Evolutionary conservation across 2,888 invertebrate species (phyloP).

Genomic region (Cantharis rufa): DNA sequence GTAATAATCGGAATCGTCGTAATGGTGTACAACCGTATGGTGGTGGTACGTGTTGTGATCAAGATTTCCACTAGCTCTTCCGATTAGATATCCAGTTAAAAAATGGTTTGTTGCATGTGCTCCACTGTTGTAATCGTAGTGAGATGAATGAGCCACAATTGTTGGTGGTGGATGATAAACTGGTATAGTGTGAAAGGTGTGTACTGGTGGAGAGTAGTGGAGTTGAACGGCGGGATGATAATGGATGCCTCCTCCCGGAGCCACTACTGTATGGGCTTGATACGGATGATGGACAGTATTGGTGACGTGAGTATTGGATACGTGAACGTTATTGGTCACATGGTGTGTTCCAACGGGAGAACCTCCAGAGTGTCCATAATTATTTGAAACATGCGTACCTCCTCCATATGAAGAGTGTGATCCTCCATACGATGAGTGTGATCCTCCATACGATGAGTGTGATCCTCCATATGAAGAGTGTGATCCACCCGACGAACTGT

Average conservation of each 20-base stretch:
- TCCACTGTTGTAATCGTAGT: constrained; percentile 3
- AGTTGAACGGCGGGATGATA: constrained; percentile 15
- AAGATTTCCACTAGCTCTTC: constrained; percentile 2
- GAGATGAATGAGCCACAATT: constrained; percentile 2
- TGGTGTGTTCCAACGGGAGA: neutral
- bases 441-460: neutral
- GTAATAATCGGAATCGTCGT: neutral
- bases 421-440: neutral
- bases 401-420: too few relatives aligned
- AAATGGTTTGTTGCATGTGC: constrained; percentile 7
- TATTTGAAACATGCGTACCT: neutral
- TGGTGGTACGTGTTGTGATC: neutral
- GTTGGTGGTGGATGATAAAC: constrained; percentile 10
- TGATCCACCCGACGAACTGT: neutral
- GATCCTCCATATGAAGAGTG: neutral
- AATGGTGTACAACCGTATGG: neutral
- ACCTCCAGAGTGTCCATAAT: neutral
- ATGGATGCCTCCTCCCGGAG: constrained; percentile 2
- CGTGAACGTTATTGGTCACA: neutral
- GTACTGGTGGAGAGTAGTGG: constrained; percentile 6
- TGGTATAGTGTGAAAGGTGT: neutral
- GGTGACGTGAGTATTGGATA: neutral
- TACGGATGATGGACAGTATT: constrained; percentile 5
- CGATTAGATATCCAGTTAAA: constrained; percentile 17
- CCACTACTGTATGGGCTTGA: constrained; percentile 11